phyloP scores from a whole-genome alignment of 1,140 invertebrate genomes.

The Aphis gossypii region DNA sequence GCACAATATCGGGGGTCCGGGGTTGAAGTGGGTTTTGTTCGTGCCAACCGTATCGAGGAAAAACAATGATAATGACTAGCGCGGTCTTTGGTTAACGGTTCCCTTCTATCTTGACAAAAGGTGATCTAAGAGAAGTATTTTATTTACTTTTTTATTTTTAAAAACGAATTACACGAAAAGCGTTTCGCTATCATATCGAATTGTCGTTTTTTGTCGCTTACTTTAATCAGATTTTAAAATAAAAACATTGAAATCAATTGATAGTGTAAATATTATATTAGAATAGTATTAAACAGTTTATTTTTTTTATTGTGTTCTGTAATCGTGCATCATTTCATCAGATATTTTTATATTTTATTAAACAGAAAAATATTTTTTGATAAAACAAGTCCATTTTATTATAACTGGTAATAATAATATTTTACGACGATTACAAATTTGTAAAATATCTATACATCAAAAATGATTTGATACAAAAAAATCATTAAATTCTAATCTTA shows the following conservation, averaged over 20 bases:
- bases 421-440: not conserved
- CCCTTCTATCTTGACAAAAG: not conserved
- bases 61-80: slow-evolving; percentile 15
- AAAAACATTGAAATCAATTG: not conserved
- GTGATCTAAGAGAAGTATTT: slow-evolving; percentile 15
- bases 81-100: not conserved
- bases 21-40: not conserved
- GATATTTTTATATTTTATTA: not conserved
- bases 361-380: not conserved
- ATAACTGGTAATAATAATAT: not conserved
- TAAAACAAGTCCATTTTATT: too few relatives aligned
- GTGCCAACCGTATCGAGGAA: slow-evolving; percentile 1
- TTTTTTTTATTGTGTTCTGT: not conserved
- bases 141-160: not conserved
- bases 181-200: not conserved
- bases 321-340: not conserved
- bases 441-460: not conserved
- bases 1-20: not conserved
- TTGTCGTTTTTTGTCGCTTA: not conserved
- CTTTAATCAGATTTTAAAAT: not conserved
- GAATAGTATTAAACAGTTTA: not conserved
- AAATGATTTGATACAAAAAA: not conserved
- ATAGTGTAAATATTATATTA: not conserved
- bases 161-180: not conserved
- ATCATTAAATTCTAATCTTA: not conserved